Base-by-base conservation (phyloP, 2,888 invertebrate species). In the Teleiodes luculella region DNA sequence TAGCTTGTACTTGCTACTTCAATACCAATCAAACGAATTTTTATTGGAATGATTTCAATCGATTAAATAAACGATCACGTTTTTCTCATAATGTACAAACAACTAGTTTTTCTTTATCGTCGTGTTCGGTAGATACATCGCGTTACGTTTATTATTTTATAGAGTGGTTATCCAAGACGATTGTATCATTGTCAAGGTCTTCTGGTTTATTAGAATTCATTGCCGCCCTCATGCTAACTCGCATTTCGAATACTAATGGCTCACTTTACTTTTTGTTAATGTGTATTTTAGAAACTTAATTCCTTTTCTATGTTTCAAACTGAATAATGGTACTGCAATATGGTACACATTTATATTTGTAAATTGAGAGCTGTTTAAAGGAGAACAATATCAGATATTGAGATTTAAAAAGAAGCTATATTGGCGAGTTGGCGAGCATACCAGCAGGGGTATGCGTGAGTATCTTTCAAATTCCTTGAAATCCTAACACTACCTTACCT, bases 181-280 rank as follows among this genome's bases (percentile, higher is more conserved):
- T 80, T 76, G 78, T 81, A 80, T 79, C 79, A 83, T 76, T 85
- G 80, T 78, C 84, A 85, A 86, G 85, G 85, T 62, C 81, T 82
- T 80, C 80, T 69, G 70, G 75, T 82, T 77, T 74, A 81, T 83
- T 81, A 78, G 75, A 82, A 85, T 85, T 85, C 81, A 81, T 78
- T 76, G 74, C 79, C 76, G 79, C 79, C 78, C 77, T 79, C 83
- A 69, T 68, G 73, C 68, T 74, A 75, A 75, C 69, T 80, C 76
- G 75, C 78, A 70, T 78, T 78, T 74, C 64, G 83, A 77, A 83
- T 83, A 82, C 77, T 77, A 79, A 83, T 79, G 73, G 63, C 68
- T 64, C 72, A 72, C 66, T 69, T 74, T 71, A 75, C 62, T 71
- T 76, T 75, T 75, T 73, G 69, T 72, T 71, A 69, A 70, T 69